Evolutionary conservation across 2,888 invertebrate species (phyloP).

Genomic region (Pseudococcus jackbeardsleyi): DNA sequence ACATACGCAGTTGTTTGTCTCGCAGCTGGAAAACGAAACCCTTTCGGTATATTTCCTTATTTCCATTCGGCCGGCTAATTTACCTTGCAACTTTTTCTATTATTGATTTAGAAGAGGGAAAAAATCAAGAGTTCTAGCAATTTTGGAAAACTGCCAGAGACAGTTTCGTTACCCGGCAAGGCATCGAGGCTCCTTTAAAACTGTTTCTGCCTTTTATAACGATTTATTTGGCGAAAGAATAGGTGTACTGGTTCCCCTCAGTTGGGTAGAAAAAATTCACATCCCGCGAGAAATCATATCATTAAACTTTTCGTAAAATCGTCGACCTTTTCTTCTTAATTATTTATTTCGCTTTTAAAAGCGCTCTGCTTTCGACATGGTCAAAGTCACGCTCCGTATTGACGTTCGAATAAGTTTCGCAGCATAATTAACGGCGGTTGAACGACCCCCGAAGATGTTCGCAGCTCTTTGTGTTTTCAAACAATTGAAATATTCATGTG

Average conservation of each 20-base stretch:
- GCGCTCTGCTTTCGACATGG: neutral
- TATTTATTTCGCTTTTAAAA: slow-evolving; percentile 15
- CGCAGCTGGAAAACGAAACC: neutral
- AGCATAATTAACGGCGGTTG: slow-evolving; percentile 1
- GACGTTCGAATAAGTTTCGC: neutral
- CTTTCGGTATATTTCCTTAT: slow-evolving; percentile 21
- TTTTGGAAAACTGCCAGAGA: slow-evolving; percentile 34
- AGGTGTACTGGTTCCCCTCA: neutral
- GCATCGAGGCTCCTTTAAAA: neutral
- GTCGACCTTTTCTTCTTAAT: slow-evolving; percentile 38
- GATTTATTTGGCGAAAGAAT: slow-evolving; percentile 2
- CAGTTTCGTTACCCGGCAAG: slow-evolving; percentile 25
- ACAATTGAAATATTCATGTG: slow-evolving; percentile 8
- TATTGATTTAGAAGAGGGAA: slow-evolving; percentile 35
- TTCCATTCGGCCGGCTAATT: slow-evolving; percentile 41
- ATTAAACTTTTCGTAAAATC: slow-evolving; percentile 27
- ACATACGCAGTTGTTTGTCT: neutral
- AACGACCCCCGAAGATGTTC: neutral
- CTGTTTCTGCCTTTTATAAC: slow-evolving; percentile 25
- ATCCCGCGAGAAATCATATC: slow-evolving; percentile 45
- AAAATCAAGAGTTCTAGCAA: neutral
- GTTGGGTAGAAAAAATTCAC: neutral
- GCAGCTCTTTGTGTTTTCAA: neutral
- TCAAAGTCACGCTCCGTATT: neutral
- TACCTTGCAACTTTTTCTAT: slow-evolving; percentile 53